Evolutionary conservation across 2,888 invertebrate species (phyloP), one percentile per base, ranked within the genome.

Genomic region (Platypus cylindrus): DNA sequence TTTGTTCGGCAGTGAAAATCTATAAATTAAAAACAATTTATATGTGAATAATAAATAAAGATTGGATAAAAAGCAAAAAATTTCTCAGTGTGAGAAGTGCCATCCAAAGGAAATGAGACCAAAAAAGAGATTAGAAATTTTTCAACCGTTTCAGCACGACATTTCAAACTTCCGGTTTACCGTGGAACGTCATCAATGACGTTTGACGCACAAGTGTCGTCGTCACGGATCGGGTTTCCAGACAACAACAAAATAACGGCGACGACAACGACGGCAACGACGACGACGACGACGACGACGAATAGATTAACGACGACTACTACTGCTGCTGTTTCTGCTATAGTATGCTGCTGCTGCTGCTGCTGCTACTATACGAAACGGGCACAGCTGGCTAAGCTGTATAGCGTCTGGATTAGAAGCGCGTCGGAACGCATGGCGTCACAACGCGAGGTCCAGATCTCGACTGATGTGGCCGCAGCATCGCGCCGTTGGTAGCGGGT

Each of bases 391-490:
- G n/a, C n/a, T n/a, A n/a, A n/a, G n/a, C n/a, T n/a, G n/a, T n/a
- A n/a, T n/a, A n/a, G n/a, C n/a, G n/a, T n/a, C n/a, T n/a, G n/a
- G n/a, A n/a, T n/a, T n/a, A n/a, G n/a, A n/a, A n/a, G n/a, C n/a
- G 34, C 36, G 36, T 30, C 37, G 28, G 22, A 31, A 36, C 32
- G 38, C 38, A 33, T 33, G 37, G 37, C 40, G 40, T 40, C 40
- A 37, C 37, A 30, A 20, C 40, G 40, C n/a, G n/a, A 34, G 36
- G 61, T 63, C 63, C 63, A 61, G 64, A 63, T 62, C 72, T 73
- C 72, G 70, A 73, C 73, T 73, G 72, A n/a, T n/a, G n/a, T 71
- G 37, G 70, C 70, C 70, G 70, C 70, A 71, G 70, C 71, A 70
- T 64, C 68, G 69, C 65, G 67, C 67, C 55, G 62, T 63, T 55